A percentile compares a stretch with the other conserved stretches of the same genome.
Evolutionary conservation across 2,888 invertebrate genomes (phyloP).

Genomic region (Aphodius sticticus): DNA sequence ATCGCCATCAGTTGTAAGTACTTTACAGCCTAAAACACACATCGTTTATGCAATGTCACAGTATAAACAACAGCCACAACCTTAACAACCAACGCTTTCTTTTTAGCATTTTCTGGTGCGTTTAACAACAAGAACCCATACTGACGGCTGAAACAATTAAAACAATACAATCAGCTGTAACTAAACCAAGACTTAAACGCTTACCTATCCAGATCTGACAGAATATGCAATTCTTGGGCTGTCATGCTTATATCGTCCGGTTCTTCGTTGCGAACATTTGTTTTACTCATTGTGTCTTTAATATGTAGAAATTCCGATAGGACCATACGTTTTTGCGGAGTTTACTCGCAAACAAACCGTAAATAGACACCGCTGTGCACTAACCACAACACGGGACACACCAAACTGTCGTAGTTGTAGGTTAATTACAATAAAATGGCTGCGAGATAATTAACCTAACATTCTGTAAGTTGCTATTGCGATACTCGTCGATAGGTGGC

Average conservation of each 20-base stretch:
- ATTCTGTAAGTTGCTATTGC: no score
- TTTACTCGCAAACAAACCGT: background rate
- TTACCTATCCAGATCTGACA: slow-evolving; percentile 89
- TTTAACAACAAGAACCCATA: slow-evolving; percentile 89
- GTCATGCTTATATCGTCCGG: slow-evolving; percentile 63
- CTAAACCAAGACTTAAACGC: background rate
- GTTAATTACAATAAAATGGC: background rate
- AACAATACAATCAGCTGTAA: background rate
- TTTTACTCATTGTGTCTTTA: slow-evolving; percentile 52
- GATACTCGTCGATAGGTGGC: background rate
- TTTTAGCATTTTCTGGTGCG: slow-evolving; percentile 80
- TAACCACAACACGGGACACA: background rate
- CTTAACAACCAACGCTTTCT: slow-evolving; percentile 82
- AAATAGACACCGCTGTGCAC: background rate
- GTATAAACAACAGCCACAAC: slow-evolving; percentile 53
- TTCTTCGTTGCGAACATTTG: slow-evolving; percentile 50
- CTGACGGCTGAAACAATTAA: slow-evolving; percentile 73
- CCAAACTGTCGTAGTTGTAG: background rate
- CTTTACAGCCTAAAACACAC: slow-evolving; percentile 72
- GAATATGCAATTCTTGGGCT: slow-evolving; percentile 83
- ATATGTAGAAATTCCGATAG: slow-evolving; percentile 22
- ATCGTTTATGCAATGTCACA: slow-evolving; percentile 12
- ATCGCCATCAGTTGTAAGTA: slow-evolving; percentile 86
- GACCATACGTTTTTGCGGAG: background rate
- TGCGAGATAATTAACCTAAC: background rate